Evolutionary conservation across 2,113 vertebrate species (phyloP).

Genomic region (Corythornis vintsioides): DNA sequence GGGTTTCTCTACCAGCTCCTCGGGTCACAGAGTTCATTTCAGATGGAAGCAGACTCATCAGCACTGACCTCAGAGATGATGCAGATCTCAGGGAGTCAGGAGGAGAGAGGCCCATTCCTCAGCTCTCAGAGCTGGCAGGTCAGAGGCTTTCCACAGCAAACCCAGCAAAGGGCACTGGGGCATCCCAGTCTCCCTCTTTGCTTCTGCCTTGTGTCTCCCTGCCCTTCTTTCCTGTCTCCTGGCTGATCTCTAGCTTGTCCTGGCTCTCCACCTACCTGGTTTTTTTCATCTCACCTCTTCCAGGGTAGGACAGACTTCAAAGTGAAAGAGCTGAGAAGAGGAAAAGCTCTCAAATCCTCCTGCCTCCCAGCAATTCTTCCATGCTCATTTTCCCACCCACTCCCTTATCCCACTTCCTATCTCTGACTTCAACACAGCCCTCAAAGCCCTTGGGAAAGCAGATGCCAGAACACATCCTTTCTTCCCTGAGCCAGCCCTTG

Average conservation of each 20-base stretch:
- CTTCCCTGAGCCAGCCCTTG: not conserved
- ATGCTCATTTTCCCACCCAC: constrained; percentile 15
- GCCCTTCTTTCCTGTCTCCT: not conserved
- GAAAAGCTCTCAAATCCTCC: not conserved
- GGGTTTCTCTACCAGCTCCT: not conserved
- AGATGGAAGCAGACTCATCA: not conserved
- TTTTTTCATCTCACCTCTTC: not conserved
- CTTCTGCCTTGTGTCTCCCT: not conserved
- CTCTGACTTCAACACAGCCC: not conserved
- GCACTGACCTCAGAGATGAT: not conserved
- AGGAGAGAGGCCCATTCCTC: not conserved
- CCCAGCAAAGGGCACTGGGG: not conserved
- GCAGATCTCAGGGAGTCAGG: not conserved
- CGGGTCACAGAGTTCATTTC: not conserved
- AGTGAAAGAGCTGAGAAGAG: not conserved
- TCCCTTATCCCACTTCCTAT: constrained; percentile 33
- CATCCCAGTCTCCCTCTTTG: not conserved
- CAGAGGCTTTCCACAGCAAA: not conserved
- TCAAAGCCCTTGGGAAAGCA: not conserved
- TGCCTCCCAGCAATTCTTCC: not conserved
- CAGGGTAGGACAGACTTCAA: constrained; percentile 4
- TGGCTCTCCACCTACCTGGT: accelerated
- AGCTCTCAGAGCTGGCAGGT: not conserved
- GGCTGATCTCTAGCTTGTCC: not conserved
- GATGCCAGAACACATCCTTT: not conserved